Conservation (phyloP, 2,888 invertebrate genomes). For the Ophion costatus region DNA sequence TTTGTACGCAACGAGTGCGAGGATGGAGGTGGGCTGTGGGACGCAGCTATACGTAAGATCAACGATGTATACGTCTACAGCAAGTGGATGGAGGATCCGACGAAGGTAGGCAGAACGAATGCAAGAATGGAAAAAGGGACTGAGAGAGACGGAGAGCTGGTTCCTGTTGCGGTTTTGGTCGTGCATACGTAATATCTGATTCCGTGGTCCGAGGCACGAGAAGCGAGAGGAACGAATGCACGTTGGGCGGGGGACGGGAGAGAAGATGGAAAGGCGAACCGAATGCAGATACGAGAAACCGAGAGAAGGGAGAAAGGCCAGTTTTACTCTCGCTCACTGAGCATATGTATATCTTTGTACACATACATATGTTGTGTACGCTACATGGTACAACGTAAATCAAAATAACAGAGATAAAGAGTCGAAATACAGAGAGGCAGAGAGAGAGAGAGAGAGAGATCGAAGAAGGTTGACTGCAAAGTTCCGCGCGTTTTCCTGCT, state of each 20-base stretch:
- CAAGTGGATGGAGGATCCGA: constrained; percentile 61
- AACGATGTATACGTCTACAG: constrained; percentile 22
- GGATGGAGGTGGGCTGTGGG: constrained; percentile 6
- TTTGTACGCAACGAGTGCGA: not conserved
- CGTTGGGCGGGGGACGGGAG: constrained; percentile 63
- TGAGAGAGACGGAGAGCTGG: constrained; percentile 67
- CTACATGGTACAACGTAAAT: constrained; percentile 24
- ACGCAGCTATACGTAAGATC: constrained; percentile 27
- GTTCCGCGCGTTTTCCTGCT: constrained; percentile 9
- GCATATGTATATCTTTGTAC: constrained; percentile 30
- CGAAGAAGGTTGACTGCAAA: constrained; percentile 11
- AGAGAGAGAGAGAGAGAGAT: not conserved
- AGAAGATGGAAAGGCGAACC: constrained; percentile 60
- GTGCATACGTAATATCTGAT: constrained; percentile 82
- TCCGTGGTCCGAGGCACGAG: constrained; percentile 69
- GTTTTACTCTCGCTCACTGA: constrained; percentile 41
- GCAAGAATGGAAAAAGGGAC: constrained; percentile 61
- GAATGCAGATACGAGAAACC: constrained; percentile 69
- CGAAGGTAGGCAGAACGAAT: constrained; percentile 56
- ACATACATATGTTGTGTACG: constrained; percentile 34
- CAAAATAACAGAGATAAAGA: constrained; percentile 30
- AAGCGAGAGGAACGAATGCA: constrained; percentile 58
- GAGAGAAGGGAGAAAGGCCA: constrained; percentile 62
- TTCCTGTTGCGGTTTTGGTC: constrained; percentile 77
- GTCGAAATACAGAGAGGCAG: constrained; percentile 38